Evolutionary conservation across 2,113 vertebrate genomes (phyloP).

Genomic region (Eclectus roratus): DNA sequence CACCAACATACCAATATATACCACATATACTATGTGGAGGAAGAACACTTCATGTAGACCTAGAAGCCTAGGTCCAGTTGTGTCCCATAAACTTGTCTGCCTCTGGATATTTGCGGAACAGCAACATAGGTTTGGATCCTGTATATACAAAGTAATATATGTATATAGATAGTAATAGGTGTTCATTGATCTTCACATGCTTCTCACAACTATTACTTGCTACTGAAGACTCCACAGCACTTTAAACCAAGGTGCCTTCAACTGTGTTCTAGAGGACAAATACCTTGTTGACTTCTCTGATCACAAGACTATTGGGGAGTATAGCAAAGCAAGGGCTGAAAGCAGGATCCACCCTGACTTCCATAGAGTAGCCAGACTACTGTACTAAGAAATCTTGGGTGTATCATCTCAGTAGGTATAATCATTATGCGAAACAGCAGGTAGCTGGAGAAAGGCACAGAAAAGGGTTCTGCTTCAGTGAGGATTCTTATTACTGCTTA

Average conservation of each 20-base stretch:
- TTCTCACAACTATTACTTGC: not conserved
- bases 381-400: not conserved
- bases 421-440: constrained; percentile 52
- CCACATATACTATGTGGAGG: not conserved
- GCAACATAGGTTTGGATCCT: not conserved
- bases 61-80: not conserved
- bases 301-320: not conserved
- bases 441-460: constrained; percentile 9
- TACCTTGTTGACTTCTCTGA: not conserved
- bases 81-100: not conserved
- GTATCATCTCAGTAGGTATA: not conserved
- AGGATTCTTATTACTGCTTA: constrained; percentile 59
- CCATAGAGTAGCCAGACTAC: not conserved
- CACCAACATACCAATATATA: not conserved
- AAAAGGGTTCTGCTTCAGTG: constrained; percentile 55
- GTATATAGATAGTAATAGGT: not conserved
- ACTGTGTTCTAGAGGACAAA: not conserved
- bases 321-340: not conserved
- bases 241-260: not conserved
- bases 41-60: not conserved
- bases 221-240: not conserved
- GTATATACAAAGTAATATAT: not conserved
- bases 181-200: not conserved
- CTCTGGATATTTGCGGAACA: not conserved
- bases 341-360: not conserved